These are phyloP conservation scores for Adineta ricciae DNA, from an alignment of 2,888 invertebrate genomes.

Conservation along the genomic window DNA sequence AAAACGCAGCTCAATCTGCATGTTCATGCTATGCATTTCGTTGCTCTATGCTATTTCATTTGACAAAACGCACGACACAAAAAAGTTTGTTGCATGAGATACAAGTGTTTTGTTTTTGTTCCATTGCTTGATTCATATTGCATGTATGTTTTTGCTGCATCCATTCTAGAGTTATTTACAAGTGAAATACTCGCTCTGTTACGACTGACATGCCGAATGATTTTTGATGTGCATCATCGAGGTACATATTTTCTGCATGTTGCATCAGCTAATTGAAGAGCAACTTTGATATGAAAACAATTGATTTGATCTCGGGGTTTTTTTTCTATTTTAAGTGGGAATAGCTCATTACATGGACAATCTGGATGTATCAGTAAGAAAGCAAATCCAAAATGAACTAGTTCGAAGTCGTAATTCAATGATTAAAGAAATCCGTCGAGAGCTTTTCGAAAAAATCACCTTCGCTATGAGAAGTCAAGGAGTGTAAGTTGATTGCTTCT, in stretches of 20 bases:
- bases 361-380: not conserved
- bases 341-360: slow-evolving; percentile 2
- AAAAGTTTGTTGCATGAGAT: not conserved
- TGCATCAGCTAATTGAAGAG: not conserved
- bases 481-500: not conserved
- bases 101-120: too few species aligned
- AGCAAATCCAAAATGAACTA: slow-evolving; percentile 13
- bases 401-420: not conserved
- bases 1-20: not conserved
- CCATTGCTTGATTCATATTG: not conserved
- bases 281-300: not conserved
- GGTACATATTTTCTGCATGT: not conserved
- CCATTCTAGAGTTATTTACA: slow-evolving; percentile 12
- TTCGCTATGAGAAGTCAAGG: not conserved
- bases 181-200: not conserved
- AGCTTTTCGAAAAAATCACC: not conserved
- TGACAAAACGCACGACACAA: not conserved
- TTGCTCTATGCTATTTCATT: not conserved
- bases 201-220: slow-evolving; percentile 14
- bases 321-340: not conserved
- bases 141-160: not conserved
- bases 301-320: not conserved
- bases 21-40: not conserved
- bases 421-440: slow-evolving; percentile 19
- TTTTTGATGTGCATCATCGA: slow-evolving; percentile 21